Evolutionary conservation across 2,888 invertebrate genomes (phyloP).

Genomic region (Onthophagus sagittarius): DNA sequence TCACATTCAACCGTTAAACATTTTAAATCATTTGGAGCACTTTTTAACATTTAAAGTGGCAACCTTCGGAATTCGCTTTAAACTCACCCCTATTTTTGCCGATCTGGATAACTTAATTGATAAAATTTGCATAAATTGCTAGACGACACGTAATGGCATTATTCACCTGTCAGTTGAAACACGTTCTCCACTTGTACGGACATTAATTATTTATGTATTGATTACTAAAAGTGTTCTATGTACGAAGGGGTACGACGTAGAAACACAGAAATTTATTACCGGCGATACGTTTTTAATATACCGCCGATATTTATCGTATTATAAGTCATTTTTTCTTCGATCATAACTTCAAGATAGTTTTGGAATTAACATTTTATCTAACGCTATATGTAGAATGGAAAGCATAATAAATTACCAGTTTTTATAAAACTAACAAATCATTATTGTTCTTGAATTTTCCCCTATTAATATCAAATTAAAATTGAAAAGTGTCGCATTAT

Average conservation of each 20-base stretch:
- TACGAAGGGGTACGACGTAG: neutral
- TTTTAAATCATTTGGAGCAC: neutral
- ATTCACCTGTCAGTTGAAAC: neutral
- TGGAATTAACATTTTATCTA: neutral
- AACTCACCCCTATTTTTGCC: neutral
- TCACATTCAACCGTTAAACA: neutral
- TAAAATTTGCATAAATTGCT: neutral
- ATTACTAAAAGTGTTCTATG: neutral
- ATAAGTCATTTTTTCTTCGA: neutral
- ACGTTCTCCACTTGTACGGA: neutral
- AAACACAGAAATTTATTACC: neutral
- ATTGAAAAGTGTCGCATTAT: too few relatives aligned
- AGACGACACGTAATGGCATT: neutral
- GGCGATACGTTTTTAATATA: neutral
- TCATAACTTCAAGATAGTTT: neutral
- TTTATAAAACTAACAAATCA: too few relatives aligned
- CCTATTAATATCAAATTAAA: too few relatives aligned
- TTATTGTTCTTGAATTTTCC: too few relatives aligned
- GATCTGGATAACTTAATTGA: neutral
- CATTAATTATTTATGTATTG: neutral
- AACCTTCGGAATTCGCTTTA: neutral
- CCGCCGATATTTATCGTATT: neutral
- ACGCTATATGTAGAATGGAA: neutral
- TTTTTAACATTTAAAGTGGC: neutral
- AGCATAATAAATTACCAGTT: neutral